Evolutionary conservation across 2,888 invertebrate genomes (phyloP).

Genomic region (Himalopsyche tibetana): DNA sequence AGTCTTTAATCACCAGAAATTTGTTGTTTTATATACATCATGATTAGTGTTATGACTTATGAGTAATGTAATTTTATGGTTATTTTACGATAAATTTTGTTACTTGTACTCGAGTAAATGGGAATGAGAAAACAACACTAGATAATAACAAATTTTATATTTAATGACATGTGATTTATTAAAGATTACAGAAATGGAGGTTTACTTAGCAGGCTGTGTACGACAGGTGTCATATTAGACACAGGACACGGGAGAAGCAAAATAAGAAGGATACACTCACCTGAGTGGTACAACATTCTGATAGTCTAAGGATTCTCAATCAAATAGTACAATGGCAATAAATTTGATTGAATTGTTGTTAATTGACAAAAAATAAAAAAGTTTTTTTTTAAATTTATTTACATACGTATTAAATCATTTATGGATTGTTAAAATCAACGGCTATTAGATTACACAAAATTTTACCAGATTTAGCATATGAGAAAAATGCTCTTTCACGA

Average conservation of each 20-base stretch:
- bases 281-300: not conserved
- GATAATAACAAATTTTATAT: slow-evolving; percentile 28
- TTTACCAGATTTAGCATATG: too few species aligned
- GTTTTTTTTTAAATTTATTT: too few species aligned
- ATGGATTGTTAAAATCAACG: too few species aligned
- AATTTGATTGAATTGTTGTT: not conserved
- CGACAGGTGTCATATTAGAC: slow-evolving; percentile 35
- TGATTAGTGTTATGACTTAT: too few species aligned
- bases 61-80: too few species aligned
- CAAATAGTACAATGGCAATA: not conserved
- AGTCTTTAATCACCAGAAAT: too few species aligned
- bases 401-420: too few species aligned
- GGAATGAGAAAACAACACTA: not conserved
- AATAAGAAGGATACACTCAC: slow-evolving; percentile 24
- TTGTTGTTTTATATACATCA: too few species aligned
- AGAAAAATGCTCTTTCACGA: too few species aligned
- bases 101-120: not conserved
- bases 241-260: slow-evolving; percentile 11
- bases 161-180: slow-evolving; percentile 40
- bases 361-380: too few species aligned
- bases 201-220: slow-evolving; percentile 9
- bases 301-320: not conserved
- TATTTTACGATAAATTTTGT: too few species aligned
- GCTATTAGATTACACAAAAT: too few species aligned
- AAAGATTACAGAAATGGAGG: slow-evolving; percentile 12